Conservation (phyloP, 2,797 vertebrate species). For the Rhinatrema bivittatum region DNA sequence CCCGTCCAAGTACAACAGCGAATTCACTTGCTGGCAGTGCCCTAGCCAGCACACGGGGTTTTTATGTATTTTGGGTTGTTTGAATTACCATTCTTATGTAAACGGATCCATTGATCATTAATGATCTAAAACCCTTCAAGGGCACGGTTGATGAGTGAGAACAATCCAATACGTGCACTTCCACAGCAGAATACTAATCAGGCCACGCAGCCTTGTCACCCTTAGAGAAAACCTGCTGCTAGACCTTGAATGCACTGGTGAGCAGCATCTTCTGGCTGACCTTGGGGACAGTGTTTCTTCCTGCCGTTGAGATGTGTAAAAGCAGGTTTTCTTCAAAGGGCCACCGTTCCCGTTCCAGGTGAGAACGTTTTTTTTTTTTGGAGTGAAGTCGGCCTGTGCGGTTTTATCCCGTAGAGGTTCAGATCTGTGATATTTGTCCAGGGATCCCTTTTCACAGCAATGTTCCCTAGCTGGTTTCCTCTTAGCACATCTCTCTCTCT, state of each 20-base stretch:
- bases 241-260: slow-evolving; percentile 23
- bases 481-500: too few relatives aligned
- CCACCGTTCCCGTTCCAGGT: too few relatives aligned
- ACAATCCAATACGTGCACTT: slow-evolving; percentile 32
- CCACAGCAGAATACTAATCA: slow-evolving; percentile 28
- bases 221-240: neutral
- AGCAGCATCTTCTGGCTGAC: slow-evolving; percentile 18
- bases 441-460: too few relatives aligned
- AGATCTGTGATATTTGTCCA: too few relatives aligned
- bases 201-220: neutral
- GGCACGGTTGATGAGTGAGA: slow-evolving; percentile 16
- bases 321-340: too few relatives aligned
- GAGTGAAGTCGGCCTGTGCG: too few relatives aligned
- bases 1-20: neutral
- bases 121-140: slow-evolving; percentile 33
- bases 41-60: slow-evolving; percentile 5
- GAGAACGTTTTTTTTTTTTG: too few relatives aligned
- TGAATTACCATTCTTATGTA: slow-evolving; percentile 37
- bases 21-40: slow-evolving; percentile 18
- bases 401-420: too few relatives aligned
- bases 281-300: too few relatives aligned
- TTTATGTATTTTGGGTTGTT: slow-evolving; percentile 28
- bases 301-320: too few relatives aligned
- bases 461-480: too few relatives aligned
- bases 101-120: slow-evolving; percentile 39